Base-by-base conservation (phyloP, 1,140 invertebrate genomes). In the Listronotus bonariensis region DNA sequence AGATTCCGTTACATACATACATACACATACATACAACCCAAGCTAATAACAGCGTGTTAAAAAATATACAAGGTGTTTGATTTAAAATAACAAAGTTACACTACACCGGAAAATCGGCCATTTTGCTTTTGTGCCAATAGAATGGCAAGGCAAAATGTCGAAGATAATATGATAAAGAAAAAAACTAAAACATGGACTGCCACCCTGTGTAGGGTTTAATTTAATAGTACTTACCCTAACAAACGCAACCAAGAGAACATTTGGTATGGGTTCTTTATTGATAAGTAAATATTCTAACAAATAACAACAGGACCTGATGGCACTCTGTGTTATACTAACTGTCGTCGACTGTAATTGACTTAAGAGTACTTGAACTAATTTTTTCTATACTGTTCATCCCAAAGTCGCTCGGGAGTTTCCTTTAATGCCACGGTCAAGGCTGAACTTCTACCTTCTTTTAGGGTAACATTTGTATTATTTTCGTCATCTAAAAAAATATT, bases 351-450 rank as follows among this genome's bases (percentile, higher is more conserved):
- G 76, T 52, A 95, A 82, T 74, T 89, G 88, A 8, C 76, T 77
- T 10, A 93, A 78, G 45, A 95, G 81, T 18, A 86, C 82, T 72
- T 86, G 84, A 61, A 85, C 84, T 26, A 94, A 82, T 74, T 88
- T 89, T 88, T 87, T 68, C 84, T 82, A 65, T 88, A 87, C 59
- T 88, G 87, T n/a, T 82, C 78, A 6, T 80, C 84, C 71, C 91
- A 89, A 10, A 96, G 71, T n/a, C 82, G 80, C 0, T 81, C 76
- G 0, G 92, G 85, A 2, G 89, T 87, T 82, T 96, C 93, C 79
- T 97, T 97, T n/a, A 98, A 79, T 8, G 88, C 88, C 18, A 97
- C 92, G 73, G 90, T 92, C 14, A 97, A 80, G 0, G 93, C 90
- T 18, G 91, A 86, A 45, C 89, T 90, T 69, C 91, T 82, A 1